Conservation (phyloP, 2,113 vertebrate genomes). For the Sphyrna mokarran region DNA sequence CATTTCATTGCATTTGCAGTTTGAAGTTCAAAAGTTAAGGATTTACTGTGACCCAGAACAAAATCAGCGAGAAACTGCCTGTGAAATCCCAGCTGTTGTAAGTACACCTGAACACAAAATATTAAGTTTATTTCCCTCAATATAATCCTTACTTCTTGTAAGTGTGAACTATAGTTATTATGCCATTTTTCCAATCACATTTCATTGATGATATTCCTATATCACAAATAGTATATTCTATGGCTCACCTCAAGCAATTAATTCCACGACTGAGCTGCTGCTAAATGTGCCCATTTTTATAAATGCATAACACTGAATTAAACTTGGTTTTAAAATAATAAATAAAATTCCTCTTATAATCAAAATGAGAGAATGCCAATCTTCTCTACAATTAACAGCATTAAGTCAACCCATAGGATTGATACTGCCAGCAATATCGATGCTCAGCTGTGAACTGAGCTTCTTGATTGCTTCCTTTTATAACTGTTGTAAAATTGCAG, state of each 20-base stretch:
- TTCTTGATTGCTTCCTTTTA: not conserved
- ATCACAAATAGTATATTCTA: not conserved
- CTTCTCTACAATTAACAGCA: not conserved
- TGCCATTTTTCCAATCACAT: not conserved
- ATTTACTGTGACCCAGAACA: constrained; percentile 97
- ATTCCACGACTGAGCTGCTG: not conserved
- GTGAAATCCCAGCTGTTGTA: constrained; percentile 91
- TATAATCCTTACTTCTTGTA: not conserved
- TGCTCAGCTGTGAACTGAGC: not conserved
- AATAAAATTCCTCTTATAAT: not conserved
- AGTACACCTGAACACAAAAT: constrained; percentile 52
- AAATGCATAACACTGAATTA: not conserved
- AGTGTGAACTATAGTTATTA: not conserved
- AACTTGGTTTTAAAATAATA: not conserved
- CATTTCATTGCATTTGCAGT: constrained; percentile 59
- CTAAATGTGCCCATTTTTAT: not conserved
- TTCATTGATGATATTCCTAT: not conserved
- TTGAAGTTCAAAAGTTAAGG: constrained; percentile 87
- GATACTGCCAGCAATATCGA: not conserved
- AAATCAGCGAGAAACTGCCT: constrained; percentile 83
- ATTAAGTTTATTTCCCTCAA: not conserved
- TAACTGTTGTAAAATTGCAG: not conserved
- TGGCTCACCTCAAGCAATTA: not conserved
- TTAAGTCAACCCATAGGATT: not conserved
- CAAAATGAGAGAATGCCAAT: not conserved